Percentiles rank a stretch among this genome's conserved stretches.
Conservation (phyloP, 2,888 invertebrate species). For the Caenorhabditis virilis region DNA sequence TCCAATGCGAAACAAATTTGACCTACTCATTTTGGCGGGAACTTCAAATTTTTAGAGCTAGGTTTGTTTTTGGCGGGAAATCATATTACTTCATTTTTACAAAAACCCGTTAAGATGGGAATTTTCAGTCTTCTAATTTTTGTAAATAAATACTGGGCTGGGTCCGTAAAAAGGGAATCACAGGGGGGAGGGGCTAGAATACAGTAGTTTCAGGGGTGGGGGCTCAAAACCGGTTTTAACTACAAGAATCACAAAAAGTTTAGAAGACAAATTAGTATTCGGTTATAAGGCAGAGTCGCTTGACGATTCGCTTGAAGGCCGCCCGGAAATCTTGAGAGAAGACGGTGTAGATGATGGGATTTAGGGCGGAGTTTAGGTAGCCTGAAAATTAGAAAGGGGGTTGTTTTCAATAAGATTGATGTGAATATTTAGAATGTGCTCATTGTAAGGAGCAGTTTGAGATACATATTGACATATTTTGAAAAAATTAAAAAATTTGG, state of each 20-base stretch:
- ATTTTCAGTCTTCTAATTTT: no score
- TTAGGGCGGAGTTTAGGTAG: constrained; percentile 69
- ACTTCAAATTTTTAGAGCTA: no score
- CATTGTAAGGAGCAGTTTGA: no score
- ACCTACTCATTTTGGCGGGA: no score
- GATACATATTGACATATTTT: no score
- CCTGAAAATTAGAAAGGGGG: constrained; percentile 48
- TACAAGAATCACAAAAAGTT: neutral
- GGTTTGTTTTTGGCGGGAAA: constrained; percentile 1
- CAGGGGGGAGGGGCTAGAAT: no score
- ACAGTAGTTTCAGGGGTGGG: no score
- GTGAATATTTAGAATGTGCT: no score
- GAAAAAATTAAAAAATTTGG: no score
- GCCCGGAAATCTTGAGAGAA: constrained; percentile 67
- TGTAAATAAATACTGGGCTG: neutral
- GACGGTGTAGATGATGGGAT: constrained; percentile 68
- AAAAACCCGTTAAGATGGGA: no score
- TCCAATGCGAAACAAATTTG: no score
- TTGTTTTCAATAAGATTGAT: no score
- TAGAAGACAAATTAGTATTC: constrained; percentile 27
- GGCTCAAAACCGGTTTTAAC: neutral
- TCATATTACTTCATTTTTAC: neutral
- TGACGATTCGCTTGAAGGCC: constrained; percentile 67
- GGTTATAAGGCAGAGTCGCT: constrained; percentile 57
- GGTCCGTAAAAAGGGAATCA: neutral